Evolutionary conservation across 2,888 invertebrate species (phyloP), one percentile per base, ranked within the genome.

Genomic region (Athripsodes cinereus): DNA sequence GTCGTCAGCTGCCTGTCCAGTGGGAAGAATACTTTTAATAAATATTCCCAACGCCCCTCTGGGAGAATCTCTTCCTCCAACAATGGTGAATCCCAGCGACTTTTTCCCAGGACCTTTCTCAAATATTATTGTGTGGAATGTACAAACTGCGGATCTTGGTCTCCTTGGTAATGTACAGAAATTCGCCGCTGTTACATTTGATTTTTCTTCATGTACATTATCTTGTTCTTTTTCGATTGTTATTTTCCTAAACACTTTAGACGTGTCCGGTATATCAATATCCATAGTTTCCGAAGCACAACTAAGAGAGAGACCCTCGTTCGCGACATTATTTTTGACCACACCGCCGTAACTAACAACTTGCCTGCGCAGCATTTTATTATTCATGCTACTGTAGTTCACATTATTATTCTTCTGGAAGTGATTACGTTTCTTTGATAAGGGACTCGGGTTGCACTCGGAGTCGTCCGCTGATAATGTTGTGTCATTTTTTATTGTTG

Each of bases 1-100:
- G 72, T 90, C 89, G 67, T 92, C 90, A 54, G 90, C 84, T 44
- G 92, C 90, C 71, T 92, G 88, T 46, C 92, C 92, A 70, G 84
- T 84, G 49, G 88, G 84, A 67, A 92, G 81, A 65, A 93, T 90
- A 68, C 90, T 90, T 72, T 92, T 90, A 65, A 92, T 87, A 72
- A 89, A 92, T 70, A 93, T 92, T 48, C 92, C 92, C 69, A 92
- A 82, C 62, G 87, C 87, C 58, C 91, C 92, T 70, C 88, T 84
- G 1, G 90, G 89, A 34, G 91, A 90, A 70, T 93, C 92, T 59
- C 87, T 81, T 50, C 92, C 92, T 46, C 92, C 93, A 2, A 92
- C 92, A 65, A 93, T 91, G 11, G 91, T 92, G 70, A 93, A 93
- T n/a, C 92, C 92, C 31, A 92, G 79, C 1, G 89, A 88, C 72